A percentile compares a stretch with the other conserved stretches of the same genome.
These are phyloP conservation scores for Vanessa cardui DNA, from an alignment of 2,888 invertebrate genomes.

Conservation along the genomic window DNA sequence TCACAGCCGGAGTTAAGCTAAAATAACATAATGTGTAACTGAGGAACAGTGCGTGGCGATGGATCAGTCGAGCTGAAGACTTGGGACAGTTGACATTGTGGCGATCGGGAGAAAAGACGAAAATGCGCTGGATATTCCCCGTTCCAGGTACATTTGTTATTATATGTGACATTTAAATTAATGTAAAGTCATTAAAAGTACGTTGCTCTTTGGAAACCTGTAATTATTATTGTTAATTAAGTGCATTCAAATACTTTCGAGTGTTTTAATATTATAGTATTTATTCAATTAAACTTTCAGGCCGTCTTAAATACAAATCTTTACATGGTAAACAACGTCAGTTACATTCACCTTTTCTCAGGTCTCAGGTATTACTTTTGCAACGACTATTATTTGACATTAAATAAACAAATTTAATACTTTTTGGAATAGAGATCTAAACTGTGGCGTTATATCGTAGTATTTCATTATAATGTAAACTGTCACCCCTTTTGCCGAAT, in stretches of 20 bases:
- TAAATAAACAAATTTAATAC: no score
- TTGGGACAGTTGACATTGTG: slow-evolving; percentile 32
- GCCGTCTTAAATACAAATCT: no score
- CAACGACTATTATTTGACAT: no score
- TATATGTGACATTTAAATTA: background rate
- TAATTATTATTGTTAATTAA: no score
- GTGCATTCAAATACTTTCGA: no score
- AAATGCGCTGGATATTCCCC: slow-evolving; percentile 81
- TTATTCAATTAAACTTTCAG: no score
- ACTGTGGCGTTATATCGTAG: background rate
- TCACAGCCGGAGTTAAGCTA: slow-evolving; percentile 27
- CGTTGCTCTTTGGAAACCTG: no score
- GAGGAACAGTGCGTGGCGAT: slow-evolving; percentile 38
- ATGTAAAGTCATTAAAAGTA: no score
- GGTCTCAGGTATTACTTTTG: no score
- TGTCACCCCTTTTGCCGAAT: slow-evolving; percentile 10
- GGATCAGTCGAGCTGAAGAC: slow-evolving; percentile 51
- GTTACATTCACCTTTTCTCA: no score
- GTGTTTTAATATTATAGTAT: no score
- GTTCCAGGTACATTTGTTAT: slow-evolving; percentile 68
- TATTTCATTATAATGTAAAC: background rate
- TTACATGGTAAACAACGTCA: no score
- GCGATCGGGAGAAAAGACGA: slow-evolving; percentile 49
- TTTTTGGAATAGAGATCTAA: background rate
- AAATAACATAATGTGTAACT: slow-evolving; percentile 29